phyloP scores from a whole-genome alignment of 2,888 invertebrate species.

The Prenolepis imparis region DNA sequence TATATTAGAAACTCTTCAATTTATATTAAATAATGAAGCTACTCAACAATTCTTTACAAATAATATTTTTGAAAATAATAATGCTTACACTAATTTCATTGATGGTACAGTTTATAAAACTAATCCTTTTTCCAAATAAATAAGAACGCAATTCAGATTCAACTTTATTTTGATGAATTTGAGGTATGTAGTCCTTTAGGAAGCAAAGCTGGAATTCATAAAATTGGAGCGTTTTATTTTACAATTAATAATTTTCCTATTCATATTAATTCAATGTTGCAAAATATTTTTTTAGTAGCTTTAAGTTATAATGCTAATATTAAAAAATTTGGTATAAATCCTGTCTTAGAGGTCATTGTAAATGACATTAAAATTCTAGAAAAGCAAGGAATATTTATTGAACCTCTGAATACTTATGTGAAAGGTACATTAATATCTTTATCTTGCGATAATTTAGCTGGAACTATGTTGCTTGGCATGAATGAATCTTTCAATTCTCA shows the following conservation, averaged over 20 bases:
- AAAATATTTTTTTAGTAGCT: conserved; percentile 65
- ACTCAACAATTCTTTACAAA: no score
- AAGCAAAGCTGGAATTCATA: conserved; percentile 58
- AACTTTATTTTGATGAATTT: conserved; percentile 65
- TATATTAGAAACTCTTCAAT: no score
- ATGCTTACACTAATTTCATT: no score
- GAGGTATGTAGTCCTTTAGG: conserved; percentile 61
- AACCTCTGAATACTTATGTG: conserved; percentile 25
- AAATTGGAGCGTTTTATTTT: conserved; percentile 67
- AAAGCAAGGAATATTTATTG: conserved; percentile 52
- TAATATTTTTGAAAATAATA: no score
- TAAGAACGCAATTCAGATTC: conserved; percentile 54
- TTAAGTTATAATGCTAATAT: conserved; percentile 57
- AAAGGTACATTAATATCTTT: conserved; percentile 57
- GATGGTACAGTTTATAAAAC: conserved; percentile 7
- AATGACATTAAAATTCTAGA: conserved; percentile 60
- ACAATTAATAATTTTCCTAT: conserved; percentile 57
- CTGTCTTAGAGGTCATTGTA: conserved; percentile 42
- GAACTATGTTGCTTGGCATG: conserved; percentile 59
- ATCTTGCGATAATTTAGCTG: conserved; percentile 47
- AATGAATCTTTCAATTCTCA: conserved; percentile 66
- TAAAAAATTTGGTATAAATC: conserved; percentile 52
- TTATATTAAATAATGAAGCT: no score
- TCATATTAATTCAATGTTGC: conserved; percentile 56
- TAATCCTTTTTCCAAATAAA: conserved; percentile 57